Evolutionary conservation across 2,113 vertebrate genomes (phyloP), one percentile per base, ranked within the genome.

Genomic region (Platycercus adscitus): DNA sequence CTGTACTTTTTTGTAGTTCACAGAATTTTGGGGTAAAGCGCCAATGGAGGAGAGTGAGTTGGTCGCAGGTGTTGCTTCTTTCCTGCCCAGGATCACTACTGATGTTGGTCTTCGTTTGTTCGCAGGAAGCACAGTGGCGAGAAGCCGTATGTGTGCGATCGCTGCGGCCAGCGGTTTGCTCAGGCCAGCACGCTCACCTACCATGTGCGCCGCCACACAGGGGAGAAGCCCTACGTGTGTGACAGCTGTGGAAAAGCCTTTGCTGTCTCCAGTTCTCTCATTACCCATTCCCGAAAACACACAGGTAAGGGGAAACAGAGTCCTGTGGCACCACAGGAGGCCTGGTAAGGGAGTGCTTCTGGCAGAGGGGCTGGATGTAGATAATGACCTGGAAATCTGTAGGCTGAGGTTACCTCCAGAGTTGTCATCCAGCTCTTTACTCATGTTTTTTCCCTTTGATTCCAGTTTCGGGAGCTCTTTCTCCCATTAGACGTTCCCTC

Each of bases 111-210:
- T 88, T n/a, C 9, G 6, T 58, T 58, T 21, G 23, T 55, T 86
- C 8, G 3, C 92, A 99, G 99, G 94, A 99, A 99, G 84, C 99
- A 99, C 97, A 99, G 99, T 16, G 99, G 99, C 4, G 99, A 99
- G 97, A 99, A 99, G 97, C 99, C 99, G 14, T 99, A 99, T 58
- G 99, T 99, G 37, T 99, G 99, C 10, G 99, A 99, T 60, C 98
- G 99, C 41, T 99, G 99, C 23, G 99, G 99, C 6, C 99, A 99
- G 98, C 98, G 99, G 10, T 99, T 99, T 21, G 99, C 99, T 26
- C 99, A 99, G 97, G 99, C 99, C 96, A 99, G 99, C 98, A 99
- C 99, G 0, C 89, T 99, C 96, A 99, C 99, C 20, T 99, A 99
- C 91, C 99, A 99, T 49, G 99, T 99, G 87, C 98, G 99, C 0